Evolutionary conservation across 1,140 invertebrate genomes (phyloP).

Genomic region (Uloborus diversus): DNA sequence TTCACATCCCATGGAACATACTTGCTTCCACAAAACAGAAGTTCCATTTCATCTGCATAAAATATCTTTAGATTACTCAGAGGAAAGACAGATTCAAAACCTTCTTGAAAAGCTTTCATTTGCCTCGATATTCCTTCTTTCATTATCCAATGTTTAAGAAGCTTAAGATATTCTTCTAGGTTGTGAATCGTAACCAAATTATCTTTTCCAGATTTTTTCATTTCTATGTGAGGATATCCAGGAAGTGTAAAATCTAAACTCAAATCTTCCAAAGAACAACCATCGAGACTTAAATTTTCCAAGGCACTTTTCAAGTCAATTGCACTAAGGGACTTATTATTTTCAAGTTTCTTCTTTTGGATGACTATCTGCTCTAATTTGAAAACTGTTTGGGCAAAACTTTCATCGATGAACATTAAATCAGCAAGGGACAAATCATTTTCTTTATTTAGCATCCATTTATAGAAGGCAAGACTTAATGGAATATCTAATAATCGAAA

Average conservation of each 20-base stretch:
- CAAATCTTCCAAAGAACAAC: constrained; percentile 88
- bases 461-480: constrained; percentile 94
- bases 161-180: constrained; percentile 85
- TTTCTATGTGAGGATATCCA: constrained; percentile 86
- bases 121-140: constrained; percentile 90
- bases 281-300: constrained; percentile 83
- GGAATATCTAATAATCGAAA: constrained; percentile 99
- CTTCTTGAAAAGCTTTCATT: constrained; percentile 96
- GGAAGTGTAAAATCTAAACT: constrained; percentile 94
- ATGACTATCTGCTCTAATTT: constrained; percentile 82
- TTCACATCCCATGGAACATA: constrained; percentile 84
- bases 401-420: constrained; percentile 84
- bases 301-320: constrained; percentile 65
- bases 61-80: constrained; percentile 33
- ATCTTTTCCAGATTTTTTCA: constrained; percentile 91
- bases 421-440: constrained; percentile 82
- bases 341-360: constrained; percentile 62
- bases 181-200: constrained; percentile 89
- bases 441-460: constrained; percentile 93
- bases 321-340: background rate
- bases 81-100: constrained; percentile 95
- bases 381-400: constrained; percentile 84
- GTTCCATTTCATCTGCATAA: constrained; percentile 74
- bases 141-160: constrained; percentile 87
- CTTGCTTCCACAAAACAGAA: constrained; percentile 76